These are phyloP conservation scores for Melieria omissa DNA, from an alignment of 2,888 invertebrate species.

Conservation along the genomic window DNA sequence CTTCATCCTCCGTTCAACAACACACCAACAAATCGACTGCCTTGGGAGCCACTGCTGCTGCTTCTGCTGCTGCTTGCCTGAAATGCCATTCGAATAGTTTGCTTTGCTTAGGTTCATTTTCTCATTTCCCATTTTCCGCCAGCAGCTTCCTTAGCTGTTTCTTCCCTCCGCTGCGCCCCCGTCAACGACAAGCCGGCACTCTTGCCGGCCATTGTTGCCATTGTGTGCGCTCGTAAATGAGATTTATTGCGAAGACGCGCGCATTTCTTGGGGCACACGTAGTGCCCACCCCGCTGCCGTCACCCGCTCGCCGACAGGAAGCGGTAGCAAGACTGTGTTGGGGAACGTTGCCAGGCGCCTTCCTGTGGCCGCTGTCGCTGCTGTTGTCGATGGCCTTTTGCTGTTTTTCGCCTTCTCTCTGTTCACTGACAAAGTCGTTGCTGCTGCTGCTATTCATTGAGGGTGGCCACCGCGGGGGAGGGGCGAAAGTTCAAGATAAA, in stretches of 20 bases:
- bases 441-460: too few species aligned
- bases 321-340: not conserved
- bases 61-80: slow-evolving; percentile 40
- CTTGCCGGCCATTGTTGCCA: slow-evolving; percentile 62
- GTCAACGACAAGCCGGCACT: not conserved
- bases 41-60: slow-evolving; percentile 16
- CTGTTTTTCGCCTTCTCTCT: slow-evolving; percentile 21
- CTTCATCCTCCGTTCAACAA: not conserved
- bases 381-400: not conserved
- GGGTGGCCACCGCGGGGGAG: not conserved
- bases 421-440: too few species aligned
- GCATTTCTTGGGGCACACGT: slow-evolving; percentile 62
- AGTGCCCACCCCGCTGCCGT: slow-evolving; percentile 35
- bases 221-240: slow-evolving; percentile 65
- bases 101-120: slow-evolving; percentile 64
- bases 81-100: slow-evolving; percentile 62
- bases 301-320: slow-evolving; percentile 26
- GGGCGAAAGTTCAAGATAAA: not conserved
- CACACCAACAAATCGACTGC: slow-evolving; percentile 1
- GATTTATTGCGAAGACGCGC: slow-evolving; percentile 66
- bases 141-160: too few species aligned
- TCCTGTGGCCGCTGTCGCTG: not conserved
- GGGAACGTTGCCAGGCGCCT: not conserved
- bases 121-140: slow-evolving; percentile 40
- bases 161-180: slow-evolving; percentile 34